Conservation (phyloP, 2,888 invertebrate species). For the Aleiodes testaceus region DNA sequence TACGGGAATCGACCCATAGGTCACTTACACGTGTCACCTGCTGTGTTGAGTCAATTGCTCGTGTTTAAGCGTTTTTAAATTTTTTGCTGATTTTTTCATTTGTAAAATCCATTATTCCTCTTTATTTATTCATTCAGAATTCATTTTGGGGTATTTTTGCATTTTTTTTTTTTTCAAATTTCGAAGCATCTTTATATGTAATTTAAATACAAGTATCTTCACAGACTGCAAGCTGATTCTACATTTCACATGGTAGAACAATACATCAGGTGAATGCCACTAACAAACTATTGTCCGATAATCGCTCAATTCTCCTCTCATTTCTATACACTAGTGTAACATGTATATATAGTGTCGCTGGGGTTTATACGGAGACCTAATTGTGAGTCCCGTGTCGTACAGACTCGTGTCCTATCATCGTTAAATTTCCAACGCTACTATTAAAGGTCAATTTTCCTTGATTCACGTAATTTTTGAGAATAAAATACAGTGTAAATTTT, state of each 20-base stretch:
- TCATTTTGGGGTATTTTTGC: background rate
- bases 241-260: constrained; percentile 67
- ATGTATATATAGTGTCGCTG: constrained; percentile 1
- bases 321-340: constrained; percentile 47
- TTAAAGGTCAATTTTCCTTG: background rate
- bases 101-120: too few species aligned
- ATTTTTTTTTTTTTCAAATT: background rate
- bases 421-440: constrained; percentile 4
- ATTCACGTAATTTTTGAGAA: too few species aligned
- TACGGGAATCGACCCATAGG: background rate
- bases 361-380: constrained; percentile 29
- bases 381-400: constrained; percentile 15
- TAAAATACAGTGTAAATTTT: too few species aligned
- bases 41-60: background rate
- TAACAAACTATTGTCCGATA: constrained; percentile 73
- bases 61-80: background rate
- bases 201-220: constrained; percentile 11
- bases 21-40: background rate
- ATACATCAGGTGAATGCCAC: constrained; percentile 71
- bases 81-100: background rate
- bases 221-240: constrained; percentile 66
- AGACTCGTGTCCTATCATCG: background rate
- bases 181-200: background rate
- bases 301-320: constrained; percentile 60
- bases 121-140: too few species aligned